phyloP scores from a whole-genome alignment of 2,113 vertebrate genomes.

The Brachypteracias leptosomus region DNA sequence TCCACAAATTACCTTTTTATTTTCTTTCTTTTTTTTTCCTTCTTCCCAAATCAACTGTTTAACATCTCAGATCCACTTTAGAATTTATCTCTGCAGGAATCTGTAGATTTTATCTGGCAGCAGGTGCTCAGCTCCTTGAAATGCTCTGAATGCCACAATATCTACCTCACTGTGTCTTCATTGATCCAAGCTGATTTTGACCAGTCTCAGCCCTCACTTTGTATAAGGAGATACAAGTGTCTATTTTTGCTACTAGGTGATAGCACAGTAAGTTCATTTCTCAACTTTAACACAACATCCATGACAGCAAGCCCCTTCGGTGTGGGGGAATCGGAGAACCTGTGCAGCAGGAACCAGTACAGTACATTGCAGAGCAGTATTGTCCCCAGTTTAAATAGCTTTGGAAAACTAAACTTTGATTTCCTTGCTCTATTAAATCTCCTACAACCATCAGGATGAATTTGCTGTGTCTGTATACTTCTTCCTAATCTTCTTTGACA shows the following conservation, averaged over 20 bases:
- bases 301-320: neutral
- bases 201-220: neutral
- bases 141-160: neutral
- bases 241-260: neutral
- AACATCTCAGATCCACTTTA: neutral
- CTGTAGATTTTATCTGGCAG: neutral
- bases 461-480: neutral
- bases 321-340: neutral
- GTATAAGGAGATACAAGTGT: neutral
- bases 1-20: neutral
- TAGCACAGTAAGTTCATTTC: neutral
- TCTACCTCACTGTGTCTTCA: neutral
- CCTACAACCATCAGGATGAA: neutral
- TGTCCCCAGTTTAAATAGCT: neutral
- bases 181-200: neutral
- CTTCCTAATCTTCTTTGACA: slow-evolving; percentile 18
- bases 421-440: slow-evolving; percentile 35
- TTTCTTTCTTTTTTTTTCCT: neutral
- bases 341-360: neutral
- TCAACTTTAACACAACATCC: neutral
- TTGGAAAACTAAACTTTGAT: neutral
- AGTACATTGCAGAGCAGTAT: neutral
- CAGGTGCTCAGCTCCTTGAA: neutral
- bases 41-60: neutral
- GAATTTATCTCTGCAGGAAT: neutral